These are phyloP conservation scores for Eremobia ochroleuca DNA, from an alignment of 2,888 invertebrate genomes.

Conservation along the genomic window DNA sequence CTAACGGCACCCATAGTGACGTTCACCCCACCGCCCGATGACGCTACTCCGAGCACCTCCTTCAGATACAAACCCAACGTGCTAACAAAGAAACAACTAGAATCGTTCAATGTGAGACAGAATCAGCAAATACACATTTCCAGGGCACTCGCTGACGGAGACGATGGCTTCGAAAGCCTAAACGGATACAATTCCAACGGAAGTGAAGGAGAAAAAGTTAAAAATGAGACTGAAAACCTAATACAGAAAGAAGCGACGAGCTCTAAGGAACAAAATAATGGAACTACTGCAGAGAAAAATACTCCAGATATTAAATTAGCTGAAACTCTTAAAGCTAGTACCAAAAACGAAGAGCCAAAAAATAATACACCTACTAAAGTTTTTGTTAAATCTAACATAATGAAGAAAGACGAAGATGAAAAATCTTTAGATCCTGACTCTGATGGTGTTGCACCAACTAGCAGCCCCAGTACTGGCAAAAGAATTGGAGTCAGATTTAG, in stretches of 20 bases:
- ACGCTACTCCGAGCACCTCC: constrained; percentile 78
- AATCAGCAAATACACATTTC: constrained; percentile 76
- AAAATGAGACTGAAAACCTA: constrained; percentile 63
- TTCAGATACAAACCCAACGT: constrained; percentile 82
- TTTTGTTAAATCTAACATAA: constrained; percentile 51
- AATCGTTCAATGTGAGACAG: constrained; percentile 85
- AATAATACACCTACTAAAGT: constrained; percentile 39
- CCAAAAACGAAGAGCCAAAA: constrained; percentile 44
- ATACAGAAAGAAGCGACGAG: constrained; percentile 73
- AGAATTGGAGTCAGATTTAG: constrained; percentile 85
- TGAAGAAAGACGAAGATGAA: constrained; percentile 87
- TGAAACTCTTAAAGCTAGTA: constrained; percentile 56
- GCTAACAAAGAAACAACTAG: constrained; percentile 87
- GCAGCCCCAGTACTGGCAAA: constrained; percentile 80
- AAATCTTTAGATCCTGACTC: constrained; percentile 83
- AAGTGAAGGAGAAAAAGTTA: constrained; percentile 87
- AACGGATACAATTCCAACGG: constrained; percentile 95
- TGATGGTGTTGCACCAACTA: constrained; percentile 80
- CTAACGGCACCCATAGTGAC: constrained; percentile 84
- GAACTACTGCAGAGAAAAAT: constrained; percentile 70
- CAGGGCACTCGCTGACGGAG: constrained; percentile 90
- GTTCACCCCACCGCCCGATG: constrained; percentile 86
- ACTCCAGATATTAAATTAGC: constrained; percentile 18
- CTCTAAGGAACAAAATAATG: constrained; percentile 35
- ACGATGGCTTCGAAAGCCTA: constrained; percentile 96